Percentiles rank a stretch among this genome's conserved stretches.
These are phyloP conservation scores for Callocephalon fimbriatum DNA, from an alignment of 2,113 vertebrate species.

Conservation along the genomic window DNA sequence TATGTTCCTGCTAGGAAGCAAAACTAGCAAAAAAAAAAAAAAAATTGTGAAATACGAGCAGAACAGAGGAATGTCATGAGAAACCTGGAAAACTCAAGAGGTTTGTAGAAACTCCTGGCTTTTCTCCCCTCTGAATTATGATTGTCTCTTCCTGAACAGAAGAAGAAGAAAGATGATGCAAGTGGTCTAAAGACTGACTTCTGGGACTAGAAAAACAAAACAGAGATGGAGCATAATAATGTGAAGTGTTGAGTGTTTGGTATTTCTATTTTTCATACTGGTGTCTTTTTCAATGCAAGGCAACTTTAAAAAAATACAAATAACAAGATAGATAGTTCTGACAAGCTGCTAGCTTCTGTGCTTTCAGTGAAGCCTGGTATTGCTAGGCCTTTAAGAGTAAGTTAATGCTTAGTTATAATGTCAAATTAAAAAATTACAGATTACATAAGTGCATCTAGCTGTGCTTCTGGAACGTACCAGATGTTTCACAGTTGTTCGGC, in stretches of 20 bases:
- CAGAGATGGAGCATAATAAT: background rate
- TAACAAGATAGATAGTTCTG: background rate
- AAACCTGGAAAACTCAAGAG: background rate
- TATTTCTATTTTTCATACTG: background rate
- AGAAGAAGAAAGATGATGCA: background rate
- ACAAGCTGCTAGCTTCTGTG: background rate
- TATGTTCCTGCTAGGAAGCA: background rate
- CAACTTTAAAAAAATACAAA: background rate
- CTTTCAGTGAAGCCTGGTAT: background rate
- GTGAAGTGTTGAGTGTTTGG: background rate
- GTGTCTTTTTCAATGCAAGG: background rate
- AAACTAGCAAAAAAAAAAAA: background rate
- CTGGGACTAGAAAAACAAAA: background rate
- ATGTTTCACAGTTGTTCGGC: conserved; percentile 20
- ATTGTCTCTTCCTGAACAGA: background rate
- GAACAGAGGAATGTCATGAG: background rate
- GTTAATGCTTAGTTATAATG: background rate
- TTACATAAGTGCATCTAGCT: conserved; percentile 1
- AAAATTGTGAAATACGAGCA: background rate
- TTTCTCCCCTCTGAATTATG: background rate
- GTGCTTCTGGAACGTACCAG: background rate
- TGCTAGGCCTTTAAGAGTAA: background rate
- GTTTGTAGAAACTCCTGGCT: background rate
- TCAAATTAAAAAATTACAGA: conserved; percentile 19
- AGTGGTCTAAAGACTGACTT: background rate